Conservation (phyloP, 1,140 invertebrate genomes). For the Potamilus streckersoni region DNA sequence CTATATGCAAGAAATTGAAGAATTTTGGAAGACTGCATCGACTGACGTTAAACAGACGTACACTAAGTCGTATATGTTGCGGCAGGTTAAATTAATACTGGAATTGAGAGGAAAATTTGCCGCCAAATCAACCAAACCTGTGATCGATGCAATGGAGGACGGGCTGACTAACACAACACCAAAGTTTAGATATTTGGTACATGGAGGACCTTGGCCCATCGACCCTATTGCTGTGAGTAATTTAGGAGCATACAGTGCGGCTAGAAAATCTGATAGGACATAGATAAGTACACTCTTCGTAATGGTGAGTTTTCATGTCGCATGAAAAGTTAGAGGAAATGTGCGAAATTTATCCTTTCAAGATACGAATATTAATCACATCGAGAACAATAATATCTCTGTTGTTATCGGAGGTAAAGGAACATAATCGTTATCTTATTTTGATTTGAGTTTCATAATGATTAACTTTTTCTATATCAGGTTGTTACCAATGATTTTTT, state of each 20-base stretch:
- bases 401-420: too few relatives aligned
- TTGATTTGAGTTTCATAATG: too few relatives aligned
- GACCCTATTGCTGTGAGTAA: conserved; percentile 17
- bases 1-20: conserved; percentile 13
- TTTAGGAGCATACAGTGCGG: neutral
- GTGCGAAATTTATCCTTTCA: neutral
- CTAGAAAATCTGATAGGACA: neutral
- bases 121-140: conserved; percentile 14
- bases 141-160: conserved; percentile 17
- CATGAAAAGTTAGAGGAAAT: neutral
- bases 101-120: neutral
- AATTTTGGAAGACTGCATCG: neutral
- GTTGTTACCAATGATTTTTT: too few relatives aligned
- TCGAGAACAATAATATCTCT: too few relatives aligned
- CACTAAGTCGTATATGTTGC: conserved; percentile 15
- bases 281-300: neutral
- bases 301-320: neutral
- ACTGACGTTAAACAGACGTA: conserved; percentile 9
- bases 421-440: too few relatives aligned
- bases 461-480: too few relatives aligned
- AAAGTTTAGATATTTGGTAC: conserved; percentile 20
- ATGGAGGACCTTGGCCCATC: conserved; percentile 21
- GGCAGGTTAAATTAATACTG: conserved; percentile 12
- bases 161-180: conserved; percentile 12
- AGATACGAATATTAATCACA: neutral